Conservation (phyloP, 2,888 invertebrate species). For the Byasa hedistus region DNA sequence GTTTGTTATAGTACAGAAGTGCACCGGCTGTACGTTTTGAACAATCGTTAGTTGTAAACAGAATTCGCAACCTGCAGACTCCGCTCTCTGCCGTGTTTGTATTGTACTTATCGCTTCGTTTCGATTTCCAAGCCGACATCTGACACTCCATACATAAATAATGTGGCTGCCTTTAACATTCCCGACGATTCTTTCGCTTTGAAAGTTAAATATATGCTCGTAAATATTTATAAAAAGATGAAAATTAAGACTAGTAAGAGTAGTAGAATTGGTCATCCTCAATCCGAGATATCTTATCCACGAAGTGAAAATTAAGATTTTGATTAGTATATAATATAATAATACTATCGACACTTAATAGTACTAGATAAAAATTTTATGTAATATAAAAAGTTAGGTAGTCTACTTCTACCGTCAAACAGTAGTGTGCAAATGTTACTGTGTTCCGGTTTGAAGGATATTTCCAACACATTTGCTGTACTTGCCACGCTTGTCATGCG, state of each 20-base stretch:
- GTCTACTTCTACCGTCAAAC: too few species aligned
- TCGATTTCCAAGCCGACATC: conserved; percentile 53
- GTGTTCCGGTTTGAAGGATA: too few species aligned
- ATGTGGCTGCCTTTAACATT: conserved; percentile 36
- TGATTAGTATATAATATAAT: too few species aligned
- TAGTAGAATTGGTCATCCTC: background rate
- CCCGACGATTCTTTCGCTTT: conserved; percentile 19
- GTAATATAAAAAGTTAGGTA: too few species aligned
- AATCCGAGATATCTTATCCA: background rate
- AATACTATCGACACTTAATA: too few species aligned
- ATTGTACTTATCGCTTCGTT: conserved; percentile 53
- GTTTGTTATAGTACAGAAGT: background rate
- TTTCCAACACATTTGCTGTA: too few species aligned
- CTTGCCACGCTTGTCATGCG: too few species aligned
- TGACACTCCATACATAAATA: conserved; percentile 51
- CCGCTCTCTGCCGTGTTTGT: conserved; percentile 55
- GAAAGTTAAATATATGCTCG: background rate
- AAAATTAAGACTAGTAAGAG: background rate
- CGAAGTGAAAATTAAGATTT: background rate
- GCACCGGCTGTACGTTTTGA: background rate
- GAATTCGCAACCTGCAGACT: conserved; percentile 47
- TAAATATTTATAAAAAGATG: background rate
- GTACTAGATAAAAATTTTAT: too few species aligned
- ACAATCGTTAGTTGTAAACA: background rate
- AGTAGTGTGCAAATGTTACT: too few species aligned